Conservation (phyloP, 92 coral and sea anemone species). For the Meandrina meandrites region DNA sequence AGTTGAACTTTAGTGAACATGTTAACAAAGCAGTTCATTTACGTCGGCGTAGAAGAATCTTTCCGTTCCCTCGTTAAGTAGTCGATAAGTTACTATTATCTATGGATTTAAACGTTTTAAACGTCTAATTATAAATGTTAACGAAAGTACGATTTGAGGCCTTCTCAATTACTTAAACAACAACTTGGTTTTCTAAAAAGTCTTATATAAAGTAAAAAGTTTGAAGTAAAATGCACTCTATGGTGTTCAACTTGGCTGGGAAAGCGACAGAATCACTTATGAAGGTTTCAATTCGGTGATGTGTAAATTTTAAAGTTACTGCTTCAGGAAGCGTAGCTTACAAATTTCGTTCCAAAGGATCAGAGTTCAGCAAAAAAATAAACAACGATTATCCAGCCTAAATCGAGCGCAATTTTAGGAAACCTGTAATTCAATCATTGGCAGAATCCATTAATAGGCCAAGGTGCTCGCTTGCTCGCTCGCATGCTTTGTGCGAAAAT, state of each 20-base stretch:
- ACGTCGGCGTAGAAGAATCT: neutral
- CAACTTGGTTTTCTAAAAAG: neutral
- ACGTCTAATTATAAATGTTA: neutral
- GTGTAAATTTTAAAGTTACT: neutral
- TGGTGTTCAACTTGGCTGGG: neutral
- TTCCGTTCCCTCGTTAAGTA: neutral
- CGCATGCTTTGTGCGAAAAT: neutral
- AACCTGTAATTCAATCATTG: slow-evolving; percentile 41
- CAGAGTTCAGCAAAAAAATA: slow-evolving; percentile 26
- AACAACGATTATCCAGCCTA: slow-evolving; percentile 22
- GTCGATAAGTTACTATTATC: neutral
- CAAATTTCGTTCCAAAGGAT: slow-evolving; percentile 16
- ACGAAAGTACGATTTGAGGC: neutral
- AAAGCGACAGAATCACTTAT: neutral
- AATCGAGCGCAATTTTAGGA: slow-evolving; percentile 8
- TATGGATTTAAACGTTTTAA: neutral
- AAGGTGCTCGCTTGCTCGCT: neutral
- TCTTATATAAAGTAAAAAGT: neutral
- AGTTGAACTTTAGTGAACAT: neutral
- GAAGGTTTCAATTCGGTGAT: neutral
- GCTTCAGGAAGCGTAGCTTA: neutral
- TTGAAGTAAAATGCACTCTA: neutral
- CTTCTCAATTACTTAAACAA: neutral
- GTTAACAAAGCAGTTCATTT: neutral
- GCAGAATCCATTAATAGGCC: slow-evolving; percentile 15